Base-by-base conservation (phyloP, 2,888 invertebrate species). In the Alloscopus bannaensis region DNA sequence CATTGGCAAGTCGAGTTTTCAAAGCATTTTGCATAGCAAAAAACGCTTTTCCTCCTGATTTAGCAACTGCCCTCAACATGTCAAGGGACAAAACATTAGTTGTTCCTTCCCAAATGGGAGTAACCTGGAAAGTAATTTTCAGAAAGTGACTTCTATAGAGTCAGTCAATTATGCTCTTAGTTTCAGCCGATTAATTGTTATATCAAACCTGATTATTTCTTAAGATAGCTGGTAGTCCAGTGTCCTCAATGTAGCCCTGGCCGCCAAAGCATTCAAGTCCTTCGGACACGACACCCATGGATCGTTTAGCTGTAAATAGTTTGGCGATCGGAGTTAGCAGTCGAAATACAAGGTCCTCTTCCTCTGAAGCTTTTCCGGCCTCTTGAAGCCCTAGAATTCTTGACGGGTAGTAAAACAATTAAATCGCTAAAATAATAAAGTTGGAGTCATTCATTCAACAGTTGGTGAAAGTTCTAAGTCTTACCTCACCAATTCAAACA, bases 71-170 rank as follows among this genome's bases (percentile, higher is more conserved):
- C 66, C 91, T 87, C 3, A 91, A 87, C 11, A 91, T 89, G 85
- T 91, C 91, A 45, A 91, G 86, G 0, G 90, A 89, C 45, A 91
- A 86, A 36, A 91, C 88, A 85, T 91, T 91, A 3, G 91, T 91
- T 1, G 91, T 91, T 26, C 91, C 91, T 86, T 91, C 91, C 91
- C 91, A 91, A 77, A 91, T 91, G n/a, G 90, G 89, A 31, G 90
- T 87, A 1, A 91, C 90, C 90, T 85, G 28, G 11, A 13, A 62
- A 2, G 24, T 47, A 47, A 47, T 47, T n/a, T 3, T 36, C 8
- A 13, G 36, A 6, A 36, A 36, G 36, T 13, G 36, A 6, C 36
- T 8, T 3, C 55, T 16, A 57, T 1, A 18, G 20, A 20, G 26
- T 24, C 6, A 13, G 13, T 45, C 2, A 65, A 20, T 26, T 18